Percentiles rank a stretch among this genome's conserved stretches.
phyloP scores from a whole-genome alignment of 2,113 vertebrate genomes.

The Oriolus oriolus region DNA sequence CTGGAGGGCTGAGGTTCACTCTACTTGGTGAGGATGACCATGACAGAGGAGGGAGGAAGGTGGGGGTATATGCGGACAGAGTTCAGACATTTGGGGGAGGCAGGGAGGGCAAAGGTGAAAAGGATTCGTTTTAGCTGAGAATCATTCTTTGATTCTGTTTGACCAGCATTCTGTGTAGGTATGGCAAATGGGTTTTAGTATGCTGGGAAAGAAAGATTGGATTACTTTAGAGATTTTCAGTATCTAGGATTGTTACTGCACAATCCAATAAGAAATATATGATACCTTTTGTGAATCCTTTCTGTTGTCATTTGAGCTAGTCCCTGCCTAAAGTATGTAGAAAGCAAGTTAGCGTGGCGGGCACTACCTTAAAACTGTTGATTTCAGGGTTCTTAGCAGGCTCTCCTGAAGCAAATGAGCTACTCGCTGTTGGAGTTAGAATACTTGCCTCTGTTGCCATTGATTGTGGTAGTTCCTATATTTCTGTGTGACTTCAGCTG shows the following conservation, averaged over 20 bases:
- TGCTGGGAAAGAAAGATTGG: not conserved
- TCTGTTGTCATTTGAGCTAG: not conserved
- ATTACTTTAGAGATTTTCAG: not conserved
- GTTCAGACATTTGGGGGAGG: not conserved
- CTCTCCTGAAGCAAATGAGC: not conserved
- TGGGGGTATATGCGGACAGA: too few relatives aligned
- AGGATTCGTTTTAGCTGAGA: not conserved
- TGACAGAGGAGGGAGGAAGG: slow-evolving; percentile 47
- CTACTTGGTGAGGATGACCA: slow-evolving; percentile 77
- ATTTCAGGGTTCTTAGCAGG: not conserved
- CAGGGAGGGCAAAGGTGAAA: not conserved
- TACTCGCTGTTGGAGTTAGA: not conserved
- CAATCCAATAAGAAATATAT: not conserved
- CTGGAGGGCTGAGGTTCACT: not conserved
- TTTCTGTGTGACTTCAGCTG: not conserved
- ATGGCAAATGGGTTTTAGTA: not conserved
- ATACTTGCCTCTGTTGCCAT: not conserved
- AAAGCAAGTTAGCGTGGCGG: not conserved
- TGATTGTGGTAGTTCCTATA: not conserved
- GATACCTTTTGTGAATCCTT: not conserved
- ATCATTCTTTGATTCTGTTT: not conserved
- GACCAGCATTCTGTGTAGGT: not conserved
- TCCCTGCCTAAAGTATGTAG: not conserved
- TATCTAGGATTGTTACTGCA: not conserved
- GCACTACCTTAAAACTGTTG: not conserved